Evolutionary conservation across 53 echinoderm and acorn worm genomes (phyloP).

Genomic region (Luidia sarsii): DNA sequence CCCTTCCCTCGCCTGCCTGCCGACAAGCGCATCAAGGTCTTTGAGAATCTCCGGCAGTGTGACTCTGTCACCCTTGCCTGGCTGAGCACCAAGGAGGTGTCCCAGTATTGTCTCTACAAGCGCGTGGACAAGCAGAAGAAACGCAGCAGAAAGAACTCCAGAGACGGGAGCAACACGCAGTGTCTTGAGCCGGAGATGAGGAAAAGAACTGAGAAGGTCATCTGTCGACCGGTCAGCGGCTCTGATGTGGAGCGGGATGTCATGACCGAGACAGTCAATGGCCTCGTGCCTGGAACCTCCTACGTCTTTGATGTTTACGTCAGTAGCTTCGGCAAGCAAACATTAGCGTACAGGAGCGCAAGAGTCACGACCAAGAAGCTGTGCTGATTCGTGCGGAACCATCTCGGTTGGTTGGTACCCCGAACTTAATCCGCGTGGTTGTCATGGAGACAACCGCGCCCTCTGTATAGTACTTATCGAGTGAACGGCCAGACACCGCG

Average conservation of each 20-base stretch:
- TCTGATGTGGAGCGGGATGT: constrained; percentile 72
- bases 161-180: constrained; percentile 30
- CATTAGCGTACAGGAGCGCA: constrained; percentile 89
- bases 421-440: neutral
- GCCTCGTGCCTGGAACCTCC: constrained; percentile 69
- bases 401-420: neutral
- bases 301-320: constrained; percentile 98
- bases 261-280: constrained; percentile 76
- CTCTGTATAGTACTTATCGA: constrained; percentile 5
- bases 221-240: constrained; percentile 80
- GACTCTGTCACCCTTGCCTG: constrained; percentile 93
- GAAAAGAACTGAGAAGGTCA: constrained; percentile 92
- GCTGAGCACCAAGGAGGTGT: constrained; percentile 89
- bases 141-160: constrained; percentile 14
- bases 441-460: constrained; percentile 10
- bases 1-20: constrained; percentile 87
- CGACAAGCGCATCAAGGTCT: constrained; percentile 88
- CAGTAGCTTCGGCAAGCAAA: constrained; percentile 78
- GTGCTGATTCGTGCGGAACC: constrained; percentile 65
- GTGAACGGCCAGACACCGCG: neutral
- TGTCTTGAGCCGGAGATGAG: constrained; percentile 95
- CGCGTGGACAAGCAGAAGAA: constrained; percentile 69
- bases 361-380: constrained; percentile 88
- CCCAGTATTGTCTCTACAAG: constrained; percentile 97
- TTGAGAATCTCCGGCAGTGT: constrained; percentile 88